phyloP scores from a whole-genome alignment of 1,140 invertebrate genomes.

The Grapholita molesta region DNA sequence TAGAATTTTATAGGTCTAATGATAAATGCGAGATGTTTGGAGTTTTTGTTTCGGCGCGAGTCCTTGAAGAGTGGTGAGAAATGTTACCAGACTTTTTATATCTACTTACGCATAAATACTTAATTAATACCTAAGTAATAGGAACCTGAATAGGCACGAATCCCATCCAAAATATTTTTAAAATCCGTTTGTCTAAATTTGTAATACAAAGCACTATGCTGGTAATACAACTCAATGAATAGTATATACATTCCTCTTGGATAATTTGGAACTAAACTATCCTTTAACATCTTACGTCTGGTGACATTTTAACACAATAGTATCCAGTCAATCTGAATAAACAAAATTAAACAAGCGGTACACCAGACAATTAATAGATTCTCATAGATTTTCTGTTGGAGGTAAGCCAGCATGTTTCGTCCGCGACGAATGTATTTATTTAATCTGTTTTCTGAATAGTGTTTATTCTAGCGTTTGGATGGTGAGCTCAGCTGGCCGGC shows the following conservation, averaged over 20 bases:
- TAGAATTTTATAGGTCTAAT: background rate
- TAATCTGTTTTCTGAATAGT: slow-evolving; percentile 13
- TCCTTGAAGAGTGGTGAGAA: background rate
- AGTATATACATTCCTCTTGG: too few relatives aligned
- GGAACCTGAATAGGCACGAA: too few relatives aligned
- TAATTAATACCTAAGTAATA: too few relatives aligned
- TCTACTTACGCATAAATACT: too few relatives aligned
- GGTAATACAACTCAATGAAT: too few relatives aligned
- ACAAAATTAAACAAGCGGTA: background rate
- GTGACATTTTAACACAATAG: background rate
- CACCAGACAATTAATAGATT: background rate
- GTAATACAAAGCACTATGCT: too few relatives aligned
- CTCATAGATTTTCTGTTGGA: slow-evolving; percentile 11
- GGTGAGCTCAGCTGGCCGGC: slow-evolving; percentile 70
- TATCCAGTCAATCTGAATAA: background rate
- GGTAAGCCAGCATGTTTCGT: slow-evolving; percentile 7
- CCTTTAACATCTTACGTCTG: background rate
- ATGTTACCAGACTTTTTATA: background rate
- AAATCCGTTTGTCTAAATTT: too few relatives aligned
- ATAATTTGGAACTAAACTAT: too few relatives aligned
- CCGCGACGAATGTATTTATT: background rate
- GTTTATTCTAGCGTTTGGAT: slow-evolving; percentile 17
- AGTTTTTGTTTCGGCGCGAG: background rate
- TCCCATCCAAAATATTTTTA: too few relatives aligned
- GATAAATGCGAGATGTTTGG: background rate